Evolutionary conservation across 2,797 vertebrate species (phyloP).

Genomic region (Simalia tracyae): DNA sequence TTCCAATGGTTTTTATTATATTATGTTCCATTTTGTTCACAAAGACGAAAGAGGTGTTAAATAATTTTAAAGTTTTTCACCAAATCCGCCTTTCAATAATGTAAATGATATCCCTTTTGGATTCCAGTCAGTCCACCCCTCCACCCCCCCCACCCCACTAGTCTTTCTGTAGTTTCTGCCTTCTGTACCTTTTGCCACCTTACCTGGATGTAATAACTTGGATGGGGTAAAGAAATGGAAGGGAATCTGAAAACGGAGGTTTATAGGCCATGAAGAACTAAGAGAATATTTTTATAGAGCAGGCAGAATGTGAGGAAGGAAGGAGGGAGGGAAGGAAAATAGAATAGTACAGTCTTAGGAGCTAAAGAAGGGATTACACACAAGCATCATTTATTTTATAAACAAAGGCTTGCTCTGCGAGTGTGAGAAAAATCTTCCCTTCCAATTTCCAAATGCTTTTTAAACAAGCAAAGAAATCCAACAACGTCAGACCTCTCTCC

Average conservation of each 20-base stretch:
- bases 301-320: neutral
- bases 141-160: neutral
- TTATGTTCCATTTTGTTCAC: neutral
- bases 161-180: neutral
- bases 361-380: neutral
- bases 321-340: neutral
- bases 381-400: neutral
- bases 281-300: too few relatives aligned
- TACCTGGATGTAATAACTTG: neutral
- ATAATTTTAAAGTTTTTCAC: neutral
- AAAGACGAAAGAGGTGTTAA: neutral
- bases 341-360: neutral
- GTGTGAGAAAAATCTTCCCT: neutral
- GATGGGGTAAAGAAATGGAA: neutral
- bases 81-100: neutral
- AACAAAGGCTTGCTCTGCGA: neutral
- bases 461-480: neutral
- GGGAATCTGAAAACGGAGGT: neutral
- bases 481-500: fast-evolving
- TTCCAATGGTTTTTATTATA: neutral
- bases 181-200: neutral
- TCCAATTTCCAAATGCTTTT: neutral
- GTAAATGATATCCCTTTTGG: neutral
- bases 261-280: neutral
- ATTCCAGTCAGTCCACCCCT: neutral